Percentiles rank a stretch among this genome's conserved stretches.
These are phyloP conservation scores for Machimus atricapillus DNA, from an alignment of 2,888 invertebrate species.

Conservation along the genomic window DNA sequence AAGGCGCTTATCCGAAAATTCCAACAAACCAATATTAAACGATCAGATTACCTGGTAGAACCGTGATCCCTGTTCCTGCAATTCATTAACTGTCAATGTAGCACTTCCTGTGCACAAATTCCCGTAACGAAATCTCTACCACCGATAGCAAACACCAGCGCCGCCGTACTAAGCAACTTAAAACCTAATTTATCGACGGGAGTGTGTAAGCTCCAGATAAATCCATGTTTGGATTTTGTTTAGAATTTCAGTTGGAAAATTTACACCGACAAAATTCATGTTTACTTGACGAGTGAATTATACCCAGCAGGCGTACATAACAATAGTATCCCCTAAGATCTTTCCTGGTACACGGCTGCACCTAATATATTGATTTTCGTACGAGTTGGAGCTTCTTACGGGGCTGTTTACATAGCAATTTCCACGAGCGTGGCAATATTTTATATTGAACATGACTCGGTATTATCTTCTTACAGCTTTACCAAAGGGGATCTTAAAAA, in stretches of 20 bases:
- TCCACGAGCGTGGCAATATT: not conserved
- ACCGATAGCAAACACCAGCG: slow-evolving; percentile 21
- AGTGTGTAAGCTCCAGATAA: slow-evolving; percentile 51
- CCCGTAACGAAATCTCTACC: not conserved
- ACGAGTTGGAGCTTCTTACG: not conserved
- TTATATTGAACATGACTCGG: slow-evolving; percentile 12
- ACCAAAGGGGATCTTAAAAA: not conserved
- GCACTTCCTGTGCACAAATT: not conserved
- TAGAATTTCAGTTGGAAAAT: slow-evolving; percentile 25
- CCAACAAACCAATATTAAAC: not conserved
- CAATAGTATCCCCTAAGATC: slow-evolving; percentile 4
- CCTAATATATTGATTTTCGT: slow-evolving; percentile 36
- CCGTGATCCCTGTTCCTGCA: not conserved
- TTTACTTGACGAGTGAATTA: slow-evolving; percentile 38
- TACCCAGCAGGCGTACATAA: slow-evolving; percentile 16
- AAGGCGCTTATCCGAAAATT: not conserved
- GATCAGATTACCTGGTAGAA: slow-evolving; percentile 6
- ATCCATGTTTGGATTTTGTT: slow-evolving; percentile 49
- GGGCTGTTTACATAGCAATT: slow-evolving; percentile 25
- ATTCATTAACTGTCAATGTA: slow-evolving; percentile 31
- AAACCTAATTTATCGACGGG: slow-evolving; percentile 49
- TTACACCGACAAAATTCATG: slow-evolving; percentile 34
- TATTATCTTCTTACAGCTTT: slow-evolving; percentile 18
- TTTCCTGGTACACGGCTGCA: slow-evolving; percentile 1
- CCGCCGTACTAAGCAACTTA: slow-evolving; percentile 39